phyloP scores from a whole-genome alignment of 2,888 invertebrate species.

The Thecophora atra region DNA sequence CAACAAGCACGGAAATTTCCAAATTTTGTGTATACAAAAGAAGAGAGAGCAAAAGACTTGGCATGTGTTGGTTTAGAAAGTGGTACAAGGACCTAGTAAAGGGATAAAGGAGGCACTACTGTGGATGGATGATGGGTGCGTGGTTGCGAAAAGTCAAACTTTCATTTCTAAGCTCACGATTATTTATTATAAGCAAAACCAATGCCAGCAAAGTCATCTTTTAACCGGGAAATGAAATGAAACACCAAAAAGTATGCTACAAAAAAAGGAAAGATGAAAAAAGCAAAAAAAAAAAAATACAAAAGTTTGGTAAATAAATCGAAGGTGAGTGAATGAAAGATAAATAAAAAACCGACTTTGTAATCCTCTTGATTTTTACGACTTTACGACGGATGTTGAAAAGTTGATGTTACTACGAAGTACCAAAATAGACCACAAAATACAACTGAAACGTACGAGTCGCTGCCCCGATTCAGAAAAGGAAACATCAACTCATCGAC shows the following conservation, averaged over 20 bases:
- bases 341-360: conserved; percentile 33
- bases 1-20: conserved; percentile 12
- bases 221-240: conserved; percentile 11
- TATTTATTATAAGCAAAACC: conserved; percentile 39
- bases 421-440: conserved; percentile 11
- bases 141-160: conserved; percentile 23
- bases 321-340: conserved; percentile 19
- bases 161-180: conserved; percentile 33
- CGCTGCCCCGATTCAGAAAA: background rate
- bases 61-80: background rate
- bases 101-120: background rate
- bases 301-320: background rate
- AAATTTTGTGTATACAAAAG: background rate
- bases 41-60: background rate
- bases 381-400: conserved; percentile 3
- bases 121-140: background rate
- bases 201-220: conserved; percentile 37
- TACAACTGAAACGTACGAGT: background rate
- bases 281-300: background rate
- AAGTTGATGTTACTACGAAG: conserved; percentile 1
- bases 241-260: conserved; percentile 15
- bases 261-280: background rate
- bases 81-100: too few relatives aligned
- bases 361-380: conserved; percentile 35
- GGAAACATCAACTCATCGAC: conserved; percentile 20